phyloP scores from a whole-genome alignment of 2,888 invertebrate species.

The Meliscaeva auricollis region DNA sequence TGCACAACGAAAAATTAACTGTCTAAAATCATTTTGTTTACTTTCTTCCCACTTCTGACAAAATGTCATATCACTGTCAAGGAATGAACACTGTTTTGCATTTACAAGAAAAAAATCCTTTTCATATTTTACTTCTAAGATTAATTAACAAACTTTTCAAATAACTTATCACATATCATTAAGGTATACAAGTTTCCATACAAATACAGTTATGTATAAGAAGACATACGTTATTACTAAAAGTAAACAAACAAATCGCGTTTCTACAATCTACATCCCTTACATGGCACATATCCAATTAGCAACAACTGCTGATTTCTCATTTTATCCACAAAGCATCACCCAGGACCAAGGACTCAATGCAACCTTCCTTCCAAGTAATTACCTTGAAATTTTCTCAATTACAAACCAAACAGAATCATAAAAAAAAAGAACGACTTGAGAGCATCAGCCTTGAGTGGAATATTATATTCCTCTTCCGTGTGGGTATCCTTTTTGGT shows the following conservation, averaged over 20 bases:
- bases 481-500: neutral
- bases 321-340: neutral
- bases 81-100: neutral
- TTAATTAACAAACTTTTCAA: conserved; percentile 72
- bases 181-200: neutral
- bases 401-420: conserved; percentile 64
- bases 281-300: conserved; percentile 61
- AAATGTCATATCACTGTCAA: neutral
- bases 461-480: neutral
- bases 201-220: neutral
- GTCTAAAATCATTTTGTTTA: neutral
- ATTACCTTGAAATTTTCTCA: conserved; percentile 76
- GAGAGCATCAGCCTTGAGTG: conserved; percentile 30
- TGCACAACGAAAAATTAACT: neutral
- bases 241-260: conserved; percentile 35
- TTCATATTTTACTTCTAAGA: conserved; percentile 15
- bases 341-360: neutral
- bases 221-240: conserved; percentile 48
- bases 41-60: conserved; percentile 7
- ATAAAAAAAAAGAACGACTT: conserved; percentile 12
- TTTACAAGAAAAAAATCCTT: conserved; percentile 36
- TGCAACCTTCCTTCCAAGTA: conserved; percentile 68
- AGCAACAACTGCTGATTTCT: conserved; percentile 36
- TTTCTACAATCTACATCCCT: conserved; percentile 29
- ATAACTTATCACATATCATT: conserved; percentile 45